phyloP scores from a whole-genome alignment of 1,140 invertebrate genomes.

The Drosophila tristis region DNA sequence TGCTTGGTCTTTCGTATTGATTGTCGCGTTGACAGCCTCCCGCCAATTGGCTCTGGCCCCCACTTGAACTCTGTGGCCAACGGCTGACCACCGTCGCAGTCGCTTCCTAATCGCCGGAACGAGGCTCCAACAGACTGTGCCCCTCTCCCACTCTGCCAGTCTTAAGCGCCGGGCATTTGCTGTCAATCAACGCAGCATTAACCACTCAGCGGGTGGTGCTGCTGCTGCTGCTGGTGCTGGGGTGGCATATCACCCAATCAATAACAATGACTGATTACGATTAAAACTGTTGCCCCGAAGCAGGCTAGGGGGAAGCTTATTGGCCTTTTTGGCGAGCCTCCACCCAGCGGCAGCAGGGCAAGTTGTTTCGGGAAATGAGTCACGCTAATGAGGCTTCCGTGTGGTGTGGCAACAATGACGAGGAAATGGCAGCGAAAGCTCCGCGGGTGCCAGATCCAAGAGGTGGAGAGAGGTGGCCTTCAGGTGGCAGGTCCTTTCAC shows the following conservation, averaged over 20 bases:
- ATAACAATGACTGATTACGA: slow-evolving; percentile 65
- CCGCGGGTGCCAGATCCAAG: too few species aligned
- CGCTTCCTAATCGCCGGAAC: slow-evolving; percentile 36
- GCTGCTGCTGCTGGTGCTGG: background rate
- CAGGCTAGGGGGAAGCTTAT: slow-evolving; percentile 3
- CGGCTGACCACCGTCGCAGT: slow-evolving; percentile 40
- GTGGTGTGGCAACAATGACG: slow-evolving; percentile 15
- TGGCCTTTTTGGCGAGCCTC: slow-evolving; percentile 55
- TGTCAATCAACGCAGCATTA: slow-evolving; percentile 45
- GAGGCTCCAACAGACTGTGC: slow-evolving; percentile 4
- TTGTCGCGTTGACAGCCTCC: slow-evolving; percentile 23
- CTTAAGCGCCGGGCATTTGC: slow-evolving; percentile 33
- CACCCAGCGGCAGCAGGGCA: slow-evolving; percentile 11
- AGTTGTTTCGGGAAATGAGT: slow-evolving; percentile 31
- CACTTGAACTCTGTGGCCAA: slow-evolving; percentile 68
- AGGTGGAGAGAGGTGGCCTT: too few species aligned
- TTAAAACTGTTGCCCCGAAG: slow-evolving; percentile 23
- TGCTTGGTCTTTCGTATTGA: slow-evolving; percentile 14
- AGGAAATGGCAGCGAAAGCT: slow-evolving; percentile 7
- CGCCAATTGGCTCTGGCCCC: slow-evolving; percentile 22
- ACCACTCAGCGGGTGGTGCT: slow-evolving; percentile 10
- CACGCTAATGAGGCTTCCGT: background rate
- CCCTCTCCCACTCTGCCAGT: background rate
- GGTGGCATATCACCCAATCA: slow-evolving; percentile 38
- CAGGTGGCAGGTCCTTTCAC: too few species aligned